These are phyloP conservation scores for Peromyscus maniculatus DNA, from an alignment of 2,113 vertebrate species.

Conservation along the genomic window DNA sequence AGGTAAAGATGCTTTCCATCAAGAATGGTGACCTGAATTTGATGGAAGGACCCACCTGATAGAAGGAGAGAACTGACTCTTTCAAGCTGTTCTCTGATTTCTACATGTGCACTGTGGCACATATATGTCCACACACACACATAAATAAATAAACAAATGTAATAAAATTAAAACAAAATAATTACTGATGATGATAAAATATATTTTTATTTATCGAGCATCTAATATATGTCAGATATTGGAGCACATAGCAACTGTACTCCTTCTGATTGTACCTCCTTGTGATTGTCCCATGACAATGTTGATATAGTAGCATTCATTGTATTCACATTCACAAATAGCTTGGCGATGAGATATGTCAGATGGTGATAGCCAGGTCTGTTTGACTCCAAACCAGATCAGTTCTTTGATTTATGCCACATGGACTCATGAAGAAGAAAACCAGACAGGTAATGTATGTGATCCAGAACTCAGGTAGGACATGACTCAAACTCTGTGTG, in stretches of 20 bases:
- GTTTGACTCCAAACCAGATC: neutral
- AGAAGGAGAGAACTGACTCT: neutral
- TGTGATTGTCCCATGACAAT: neutral
- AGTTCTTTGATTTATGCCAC: neutral
- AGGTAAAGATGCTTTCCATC: neutral
- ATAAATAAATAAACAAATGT: too few relatives aligned
- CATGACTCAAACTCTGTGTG: neutral
- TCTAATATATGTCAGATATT: neutral
- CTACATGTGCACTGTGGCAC: neutral
- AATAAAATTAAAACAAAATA: neutral
- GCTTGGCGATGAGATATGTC: neutral
- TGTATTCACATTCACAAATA: neutral
- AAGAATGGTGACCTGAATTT: neutral
- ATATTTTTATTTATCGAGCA: constrained; percentile 18
- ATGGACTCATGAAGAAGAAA: neutral
- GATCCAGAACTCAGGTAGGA: neutral
- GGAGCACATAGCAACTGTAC: neutral
- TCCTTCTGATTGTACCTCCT: neutral
- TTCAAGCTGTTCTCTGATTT: neutral
- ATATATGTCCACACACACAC: too few relatives aligned
- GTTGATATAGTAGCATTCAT: neutral
- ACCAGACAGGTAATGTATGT: neutral
- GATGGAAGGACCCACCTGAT: neutral
- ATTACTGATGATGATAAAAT: neutral
- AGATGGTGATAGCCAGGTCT: neutral